Base-by-base conservation (phyloP, 2,797 vertebrate genomes). In the Chiroxiphia lanceolata region DNA sequence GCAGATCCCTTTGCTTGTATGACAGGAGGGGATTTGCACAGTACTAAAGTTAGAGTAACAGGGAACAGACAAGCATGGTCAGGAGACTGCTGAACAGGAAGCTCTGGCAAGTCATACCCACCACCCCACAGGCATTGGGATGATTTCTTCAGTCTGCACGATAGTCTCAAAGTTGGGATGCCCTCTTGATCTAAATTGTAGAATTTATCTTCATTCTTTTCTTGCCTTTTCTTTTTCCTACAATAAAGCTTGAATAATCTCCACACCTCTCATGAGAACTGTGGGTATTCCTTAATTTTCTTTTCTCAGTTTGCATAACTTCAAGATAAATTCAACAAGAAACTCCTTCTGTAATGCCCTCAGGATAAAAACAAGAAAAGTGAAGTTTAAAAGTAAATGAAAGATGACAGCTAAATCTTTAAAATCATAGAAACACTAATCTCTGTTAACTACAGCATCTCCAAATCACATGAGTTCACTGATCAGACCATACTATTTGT, bases 351-450 rank as follows among this genome's bases (percentile, higher is more conserved):
- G 1, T 84, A 95, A 96, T 95, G 76, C 79, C 94, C 82, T 90
- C 69, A 69, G 84, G 94, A 92, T 36, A 95, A 88, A 84, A 80
- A 79, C 69, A 82, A 91, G 61, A 86, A 81, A 87, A 82, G 22
- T 75, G 50, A 96, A 44, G 78, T 92, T 57, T 93, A 88, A 93
- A 96, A 60, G 61, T 84, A 97, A 96, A 96, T 79, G 81, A 76
- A 93, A 97, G 75, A 82, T 91, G 93, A 93, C 83, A 96, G 82
- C 23, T 91, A 92, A 94, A 84, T 80, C 72, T 95, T 90, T 75
- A 93, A 93, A 94, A 93, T 92, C 50, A 33, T 48, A 79, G 90
- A 57, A 94, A 93, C 44, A 47, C 40, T 94, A 84, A 83, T 94
- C 68, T 89, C 72, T 93, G 25, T 77, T 94, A 95, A 92, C 63